phyloP scores from a whole-genome alignment of 2,113 vertebrate species.

The Glaucomys volans region DNA sequence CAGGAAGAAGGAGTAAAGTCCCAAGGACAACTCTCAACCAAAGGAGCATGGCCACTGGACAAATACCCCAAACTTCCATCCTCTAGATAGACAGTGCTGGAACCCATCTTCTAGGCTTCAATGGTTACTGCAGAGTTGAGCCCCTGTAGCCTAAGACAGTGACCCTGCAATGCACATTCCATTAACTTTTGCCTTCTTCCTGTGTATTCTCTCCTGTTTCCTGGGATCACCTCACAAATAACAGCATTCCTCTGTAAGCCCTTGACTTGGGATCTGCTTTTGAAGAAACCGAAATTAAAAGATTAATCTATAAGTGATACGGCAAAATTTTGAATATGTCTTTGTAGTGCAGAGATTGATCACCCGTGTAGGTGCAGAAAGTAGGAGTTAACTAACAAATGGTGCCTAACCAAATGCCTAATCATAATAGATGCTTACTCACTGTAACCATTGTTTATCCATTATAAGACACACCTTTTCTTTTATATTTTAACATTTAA shows the following conservation, averaged over 20 bases:
- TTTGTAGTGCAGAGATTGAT: background rate
- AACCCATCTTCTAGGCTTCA: background rate
- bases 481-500: slow-evolving; percentile 31
- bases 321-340: background rate
- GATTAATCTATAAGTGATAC: background rate
- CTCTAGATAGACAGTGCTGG: background rate
- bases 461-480: background rate
- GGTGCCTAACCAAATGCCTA: background rate
- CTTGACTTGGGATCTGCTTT: background rate
- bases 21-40: background rate
- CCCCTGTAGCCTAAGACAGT: background rate
- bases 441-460: background rate
- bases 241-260: background rate
- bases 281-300: slow-evolving; percentile 11
- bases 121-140: background rate
- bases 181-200: background rate
- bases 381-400: background rate
- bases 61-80: background rate
- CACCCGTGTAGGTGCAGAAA: background rate
- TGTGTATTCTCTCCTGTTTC: background rate
- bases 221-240: background rate
- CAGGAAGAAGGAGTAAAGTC: background rate
- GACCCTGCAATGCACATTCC: background rate
- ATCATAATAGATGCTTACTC: background rate
- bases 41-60: background rate